Evolutionary conservation across 2,888 invertebrate genomes (phyloP).

Genomic region (Diloba caeruleocephala): DNA sequence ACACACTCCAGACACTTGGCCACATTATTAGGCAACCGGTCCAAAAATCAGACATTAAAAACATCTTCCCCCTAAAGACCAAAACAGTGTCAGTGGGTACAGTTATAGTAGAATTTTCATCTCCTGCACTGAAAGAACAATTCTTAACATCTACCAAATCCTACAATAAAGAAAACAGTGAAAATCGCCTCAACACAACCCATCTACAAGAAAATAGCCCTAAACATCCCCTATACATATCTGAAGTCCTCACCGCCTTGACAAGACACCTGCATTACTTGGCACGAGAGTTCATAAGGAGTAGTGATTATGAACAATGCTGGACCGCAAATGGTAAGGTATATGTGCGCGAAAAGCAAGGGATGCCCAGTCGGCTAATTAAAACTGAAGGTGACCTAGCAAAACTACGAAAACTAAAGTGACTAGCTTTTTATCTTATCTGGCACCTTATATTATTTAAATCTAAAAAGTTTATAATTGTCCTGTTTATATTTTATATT

Average conservation of each 20-base stretch:
- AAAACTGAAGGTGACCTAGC: slow-evolving; percentile 5
- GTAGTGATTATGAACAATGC: slow-evolving; percentile 2
- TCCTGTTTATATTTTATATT: neutral
- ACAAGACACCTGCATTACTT: slow-evolving; percentile 5
- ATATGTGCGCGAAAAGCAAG: slow-evolving; percentile 8
- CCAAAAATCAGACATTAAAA: neutral
- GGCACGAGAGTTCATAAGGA: slow-evolving; percentile 1
- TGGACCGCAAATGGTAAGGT: slow-evolving; percentile 12
- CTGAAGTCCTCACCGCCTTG: neutral
- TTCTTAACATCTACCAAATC: slow-evolving; percentile 4
- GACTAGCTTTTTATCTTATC: neutral
- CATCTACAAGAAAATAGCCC: neutral
- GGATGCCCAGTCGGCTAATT: slow-evolving; percentile 9
- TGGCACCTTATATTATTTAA: neutral
- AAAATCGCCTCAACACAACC: slow-evolving; percentile 4
- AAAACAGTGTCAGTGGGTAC: slow-evolving; percentile 1
- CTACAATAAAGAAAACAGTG: slow-evolving; percentile 3
- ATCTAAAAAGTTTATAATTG: neutral
- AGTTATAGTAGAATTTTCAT: slow-evolving; percentile 7
- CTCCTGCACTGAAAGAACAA: neutral
- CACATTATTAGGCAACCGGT: slow-evolving; percentile 1
- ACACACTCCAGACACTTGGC: neutral
- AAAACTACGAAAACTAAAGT: slow-evolving; percentile 8
- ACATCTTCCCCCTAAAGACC: slow-evolving; percentile 1
- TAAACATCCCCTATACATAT: neutral